These are phyloP conservation scores for Halesus radiatus DNA, from an alignment of 1,140 invertebrate species.

Conservation along the genomic window DNA sequence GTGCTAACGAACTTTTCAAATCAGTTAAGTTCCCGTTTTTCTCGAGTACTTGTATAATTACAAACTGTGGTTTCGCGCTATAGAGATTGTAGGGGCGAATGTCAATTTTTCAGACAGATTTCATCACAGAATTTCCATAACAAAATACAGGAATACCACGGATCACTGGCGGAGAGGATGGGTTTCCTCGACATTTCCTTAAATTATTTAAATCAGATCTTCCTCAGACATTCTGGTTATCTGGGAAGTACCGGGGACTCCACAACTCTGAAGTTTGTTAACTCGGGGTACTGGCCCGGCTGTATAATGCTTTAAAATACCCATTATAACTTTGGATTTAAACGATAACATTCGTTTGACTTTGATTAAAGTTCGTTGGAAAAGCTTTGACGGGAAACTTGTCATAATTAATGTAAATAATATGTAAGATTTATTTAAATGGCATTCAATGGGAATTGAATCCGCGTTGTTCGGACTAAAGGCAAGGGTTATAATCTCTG, in stretches of 20 bases:
- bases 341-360: conserved; percentile 14
- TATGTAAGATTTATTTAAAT: too few relatives aligned
- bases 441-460: too few relatives aligned
- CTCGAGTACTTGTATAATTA: background rate
- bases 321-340: conserved; percentile 24
- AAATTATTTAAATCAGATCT: conserved; percentile 33
- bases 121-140: conserved; percentile 56
- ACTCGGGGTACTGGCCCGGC: too few relatives aligned
- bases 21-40: too few relatives aligned
- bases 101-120: conserved; percentile 51
- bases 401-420: too few relatives aligned
- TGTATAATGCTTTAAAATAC: conserved; percentile 6
- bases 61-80: background rate
- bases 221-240: background rate
- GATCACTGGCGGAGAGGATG: conserved; percentile 42
- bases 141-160: conserved; percentile 54
- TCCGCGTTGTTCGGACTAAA: too few relatives aligned
- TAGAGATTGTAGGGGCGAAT: conserved; percentile 19
- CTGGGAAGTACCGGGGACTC: background rate
- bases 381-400: too few relatives aligned
- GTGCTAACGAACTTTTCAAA: too few relatives aligned
- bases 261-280: background rate
- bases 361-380: too few relatives aligned
- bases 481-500: too few relatives aligned
- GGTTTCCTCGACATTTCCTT: background rate